Base-by-base conservation (phyloP, 2,113 vertebrate genomes). In the Hemibates koningsi region DNA sequence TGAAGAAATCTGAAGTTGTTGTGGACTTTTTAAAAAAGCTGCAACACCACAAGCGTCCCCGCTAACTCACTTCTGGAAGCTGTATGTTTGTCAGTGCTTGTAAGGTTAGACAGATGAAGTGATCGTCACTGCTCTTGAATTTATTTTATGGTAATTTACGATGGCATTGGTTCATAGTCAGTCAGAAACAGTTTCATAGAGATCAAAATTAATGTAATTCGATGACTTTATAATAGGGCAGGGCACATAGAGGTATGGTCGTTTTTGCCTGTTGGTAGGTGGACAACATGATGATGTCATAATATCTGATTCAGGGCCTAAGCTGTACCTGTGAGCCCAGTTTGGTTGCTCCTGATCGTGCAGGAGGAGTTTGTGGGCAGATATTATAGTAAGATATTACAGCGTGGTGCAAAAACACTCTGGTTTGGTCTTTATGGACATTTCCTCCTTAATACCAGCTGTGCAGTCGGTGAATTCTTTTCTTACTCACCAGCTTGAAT, bases 341-440 rank as follows among this genome's bases (percentile, higher is more conserved):
- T 76, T 76, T 29, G 68, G 38, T 0, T 27, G 13, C 14, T 48
- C 0, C 41, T 27, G 41, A 76, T 48, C 1, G 14, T 48, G 43
- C 24, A 29, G 71, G 24, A 2, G 21, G 68, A 29, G 41, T 29
- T 48, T 48, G 4, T 2, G 71, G 9, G 43, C 24, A 19, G 43
- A 76, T 76, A 29, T 76, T 5, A 48, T 73, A 45, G 4, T 45
- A 27, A 17, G 66, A 73, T 73, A 45, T 24, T 73, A 43, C 3
- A 27, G 66, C 8, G 21, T 10, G 21, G 1, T 73, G 38, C 38
- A 45, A 45, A 27, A 73, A 66, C 59, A 43, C 36, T 68, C 36
- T 3, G 63, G 36, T 68, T 71, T 24, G 36, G 63, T 71, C 63
- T 71, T 41, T 14, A 1, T 71, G 12, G 66, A 9, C n/a, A 71